Percentiles rank a stretch among this genome's conserved stretches.
Evolutionary conservation across 2,797 vertebrate genomes (phyloP).

Genomic region (Cryptoprocta ferox): DNA sequence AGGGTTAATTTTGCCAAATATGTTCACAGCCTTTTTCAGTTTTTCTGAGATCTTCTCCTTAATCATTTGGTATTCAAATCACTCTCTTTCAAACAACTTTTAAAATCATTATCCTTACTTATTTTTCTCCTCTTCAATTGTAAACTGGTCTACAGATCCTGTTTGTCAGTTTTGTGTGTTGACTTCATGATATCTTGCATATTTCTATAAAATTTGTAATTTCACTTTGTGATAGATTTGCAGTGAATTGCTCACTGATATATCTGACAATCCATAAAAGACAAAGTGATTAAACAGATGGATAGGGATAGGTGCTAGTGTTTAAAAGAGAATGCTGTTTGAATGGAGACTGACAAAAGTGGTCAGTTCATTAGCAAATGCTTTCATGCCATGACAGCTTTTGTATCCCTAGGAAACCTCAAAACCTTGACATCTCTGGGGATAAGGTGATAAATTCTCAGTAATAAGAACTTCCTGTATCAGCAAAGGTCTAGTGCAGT

Average conservation of each 20-base stretch:
- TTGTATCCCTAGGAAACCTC: constrained; percentile 11
- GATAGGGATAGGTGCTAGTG: not conserved
- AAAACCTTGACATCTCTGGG: constrained; percentile 20
- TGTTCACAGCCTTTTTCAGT: constrained; percentile 35
- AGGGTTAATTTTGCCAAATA: constrained; percentile 41
- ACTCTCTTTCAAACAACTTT: constrained; percentile 46
- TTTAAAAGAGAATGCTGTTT: constrained; percentile 28
- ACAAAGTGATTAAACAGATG: not conserved
- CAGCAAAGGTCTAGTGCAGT: not conserved
- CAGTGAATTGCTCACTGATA: not conserved
- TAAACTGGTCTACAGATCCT: not conserved
- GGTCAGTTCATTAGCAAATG: constrained; percentile 19
- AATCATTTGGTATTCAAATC: constrained; percentile 61
- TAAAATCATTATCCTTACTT: constrained; percentile 49
- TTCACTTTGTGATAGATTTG: constrained; percentile 51
- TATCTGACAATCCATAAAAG: constrained; percentile 12
- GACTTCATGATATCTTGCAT: constrained; percentile 17
- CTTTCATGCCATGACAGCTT: constrained; percentile 10
- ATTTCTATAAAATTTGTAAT: constrained; percentile 39
- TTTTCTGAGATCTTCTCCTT: constrained; percentile 17
- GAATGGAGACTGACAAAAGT: constrained; percentile 8
- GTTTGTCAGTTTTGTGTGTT: constrained; percentile 5
- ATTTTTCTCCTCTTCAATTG: constrained; percentile 44
- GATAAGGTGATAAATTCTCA: constrained; percentile 5
- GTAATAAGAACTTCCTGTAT: not conserved